Base-by-base conservation (phyloP, 2,797 vertebrate genomes). In the Pipistrellus pygmaeus region DNA sequence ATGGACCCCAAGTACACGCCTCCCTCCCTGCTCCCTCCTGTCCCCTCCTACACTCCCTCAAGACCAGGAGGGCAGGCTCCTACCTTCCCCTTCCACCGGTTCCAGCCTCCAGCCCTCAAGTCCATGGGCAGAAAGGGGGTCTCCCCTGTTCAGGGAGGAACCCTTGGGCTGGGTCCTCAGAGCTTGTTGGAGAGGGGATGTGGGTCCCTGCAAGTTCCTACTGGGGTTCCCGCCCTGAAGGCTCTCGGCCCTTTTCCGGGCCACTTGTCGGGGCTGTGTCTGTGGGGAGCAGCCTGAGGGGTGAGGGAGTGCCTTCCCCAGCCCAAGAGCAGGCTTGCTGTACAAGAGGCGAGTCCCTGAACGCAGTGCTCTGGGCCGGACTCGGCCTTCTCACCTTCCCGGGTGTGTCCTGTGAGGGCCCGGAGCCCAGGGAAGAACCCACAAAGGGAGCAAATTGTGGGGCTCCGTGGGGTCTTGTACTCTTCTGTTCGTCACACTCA, bases 1-100 rank as follows among this genome's bases (percentile, higher is more conserved):
- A 5, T 25, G 20, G 35, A 51, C 53, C 60, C 30, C 14, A 46
- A 0, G 0, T 18, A 0, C 25, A 10, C 1, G 6, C 6, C n/a
- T 60, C 18, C 44, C 14, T 3, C 15, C 53, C 75, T 25, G 3
- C 66, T 18, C 55, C 27, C 6, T 51, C 60, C 44, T 12, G 27
- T 17, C 35, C 6, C 15, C 8, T 38, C 80, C 64, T 25, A 30
- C 2, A 35, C 6, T 5, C 60, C 38, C 73, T 35, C 32, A 12
- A 32, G 62, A 38, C 23, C 30, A 35, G 73, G 23, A 32, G 62
- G 21, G 21, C 10, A 15, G 20, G 30, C 27, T 30, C 51, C 80
- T 20, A 1, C 20, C 20, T 76, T 41, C 46, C n/a, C 12, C 5
- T 46, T 46, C 23, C 20, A 1, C 18, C 23, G 6, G 23, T n/a